Percentiles rank a stretch among this genome's conserved stretches.
Conservation (phyloP, 37 sponge, comb jelly and placozoan genomes). For the Spongilla lacustris region DNA sequence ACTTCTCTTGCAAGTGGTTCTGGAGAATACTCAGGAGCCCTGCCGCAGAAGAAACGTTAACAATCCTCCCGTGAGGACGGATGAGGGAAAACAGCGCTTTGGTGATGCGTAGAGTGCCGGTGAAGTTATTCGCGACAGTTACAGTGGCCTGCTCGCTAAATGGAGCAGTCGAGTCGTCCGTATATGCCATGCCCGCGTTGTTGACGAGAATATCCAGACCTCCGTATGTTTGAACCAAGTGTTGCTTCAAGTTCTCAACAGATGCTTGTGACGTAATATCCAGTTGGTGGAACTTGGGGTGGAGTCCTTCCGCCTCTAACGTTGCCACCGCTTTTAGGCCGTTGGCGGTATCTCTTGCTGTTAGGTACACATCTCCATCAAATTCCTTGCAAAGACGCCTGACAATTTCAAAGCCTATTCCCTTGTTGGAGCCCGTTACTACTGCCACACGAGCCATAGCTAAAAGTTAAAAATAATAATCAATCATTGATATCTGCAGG, state of each 20-base stretch:
- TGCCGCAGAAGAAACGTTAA: slow-evolving; percentile 70
- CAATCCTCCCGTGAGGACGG: slow-evolving; percentile 67
- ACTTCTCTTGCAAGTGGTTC: slow-evolving; percentile 33
- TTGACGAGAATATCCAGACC: slow-evolving; percentile 88
- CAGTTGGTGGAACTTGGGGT: slow-evolving; percentile 81
- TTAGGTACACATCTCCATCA: slow-evolving; percentile 85
- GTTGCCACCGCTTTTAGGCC: slow-evolving; percentile 67
- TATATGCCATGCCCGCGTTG: slow-evolving; percentile 81
- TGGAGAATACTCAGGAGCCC: slow-evolving; percentile 29
- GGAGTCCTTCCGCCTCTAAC: slow-evolving; percentile 73
- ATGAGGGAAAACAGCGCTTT: slow-evolving; percentile 74
- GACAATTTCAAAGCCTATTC: slow-evolving; percentile 89
- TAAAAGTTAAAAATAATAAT: too few relatives aligned
- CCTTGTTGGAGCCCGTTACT: slow-evolving; percentile 93
- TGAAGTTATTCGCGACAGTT: slow-evolving; percentile 76
- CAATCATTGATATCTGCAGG: too few relatives aligned
- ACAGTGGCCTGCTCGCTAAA: slow-evolving; percentile 77
- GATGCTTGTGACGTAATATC: slow-evolving; percentile 77
- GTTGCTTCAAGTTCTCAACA: slow-evolving; percentile 45
- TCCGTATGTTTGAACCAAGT: slow-evolving; percentile 65
- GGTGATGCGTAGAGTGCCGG: slow-evolving; percentile 78
- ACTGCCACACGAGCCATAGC: slow-evolving; percentile 63
- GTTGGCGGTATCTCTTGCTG: slow-evolving; percentile 40
- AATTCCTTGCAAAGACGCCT: slow-evolving; percentile 78
- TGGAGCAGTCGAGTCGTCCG: slow-evolving; percentile 75